Percentiles rank a stretch among this genome's conserved stretches.
Evolutionary conservation across 2,888 invertebrate genomes (phyloP).

Genomic region (Lysandra coridon): DNA sequence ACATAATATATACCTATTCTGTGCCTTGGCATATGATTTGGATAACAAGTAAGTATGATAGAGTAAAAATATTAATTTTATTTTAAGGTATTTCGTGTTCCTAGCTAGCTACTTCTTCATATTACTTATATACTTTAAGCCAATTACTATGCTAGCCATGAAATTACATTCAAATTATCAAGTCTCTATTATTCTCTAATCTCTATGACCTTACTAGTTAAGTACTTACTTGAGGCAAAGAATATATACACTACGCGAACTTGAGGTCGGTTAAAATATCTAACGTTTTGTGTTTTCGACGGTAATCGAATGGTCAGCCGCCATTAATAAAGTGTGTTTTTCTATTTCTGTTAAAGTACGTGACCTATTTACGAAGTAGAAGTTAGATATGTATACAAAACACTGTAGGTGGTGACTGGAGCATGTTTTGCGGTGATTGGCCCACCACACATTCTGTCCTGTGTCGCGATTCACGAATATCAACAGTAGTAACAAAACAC

Average conservation of each 20-base stretch:
- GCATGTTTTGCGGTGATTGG: too few species aligned
- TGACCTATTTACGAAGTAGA: conserved; percentile 34
- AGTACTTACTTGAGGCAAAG: background rate
- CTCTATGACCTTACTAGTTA: background rate
- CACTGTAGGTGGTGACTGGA: background rate
- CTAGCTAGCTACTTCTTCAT: background rate
- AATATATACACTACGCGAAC: background rate
- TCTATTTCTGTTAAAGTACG: conserved; percentile 31
- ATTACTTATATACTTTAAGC: background rate
- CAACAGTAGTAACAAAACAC: too few species aligned
- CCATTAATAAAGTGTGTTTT: conserved; percentile 31
- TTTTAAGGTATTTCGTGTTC: background rate
- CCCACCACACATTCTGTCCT: too few species aligned
- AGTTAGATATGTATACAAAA: conserved; percentile 18
- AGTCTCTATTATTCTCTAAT: conserved; percentile 6
- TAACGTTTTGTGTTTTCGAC: background rate
- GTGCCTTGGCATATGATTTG: too few species aligned
- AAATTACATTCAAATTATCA: background rate
- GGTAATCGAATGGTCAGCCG: background rate
- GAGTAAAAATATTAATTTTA: background rate
- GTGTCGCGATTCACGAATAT: too few species aligned
- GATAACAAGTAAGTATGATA: too few species aligned
- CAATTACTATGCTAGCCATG: background rate
- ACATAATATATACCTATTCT: too few species aligned
- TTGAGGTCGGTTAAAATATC: background rate